Evolutionary conservation across 2,888 invertebrate species (phyloP), one percentile per base, ranked within the genome.

Genomic region (Dioctria linearis): DNA sequence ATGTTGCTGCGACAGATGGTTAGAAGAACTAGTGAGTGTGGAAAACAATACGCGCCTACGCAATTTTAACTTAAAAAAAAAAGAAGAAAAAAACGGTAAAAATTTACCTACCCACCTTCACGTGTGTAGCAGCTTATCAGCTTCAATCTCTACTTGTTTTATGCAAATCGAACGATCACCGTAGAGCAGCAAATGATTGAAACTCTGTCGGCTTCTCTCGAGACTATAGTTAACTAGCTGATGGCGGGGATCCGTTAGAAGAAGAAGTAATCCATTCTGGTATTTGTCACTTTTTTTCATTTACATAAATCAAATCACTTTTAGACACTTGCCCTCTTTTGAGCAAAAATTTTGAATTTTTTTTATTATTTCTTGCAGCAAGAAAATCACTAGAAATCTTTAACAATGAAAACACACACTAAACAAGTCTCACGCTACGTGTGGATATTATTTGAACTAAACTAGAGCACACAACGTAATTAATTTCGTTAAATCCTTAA

Each of bases 251-350:
- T 73, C 73, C 73, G 73, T 40, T 73, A 73, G 73, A 9, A 42
- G 73, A 9, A 42, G 57, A 40, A 59, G 40, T 73, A 59, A 73
- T 73, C 73, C 73, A 73, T 73, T 73, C 73, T 73, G 54, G 59
- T 57, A 40, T 57, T 57, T 57, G 25, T 59, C 40, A 57, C 57
- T 59, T 73, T 39, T 69, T 39, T 69, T 51, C 51, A 37, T 61
- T 61, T 39, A 9, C 73, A 57, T 25, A 40, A 54, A 73, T 54
- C n/a, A 57, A 73, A 54, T 59, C 73, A 73, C 73, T 73, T 42
- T 13, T 13, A 42, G 42, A 39, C 73, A 73, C 73, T 73, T 67
- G 66, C 43, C 37, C 67, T 67, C 11, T 65, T 11, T 69, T 39
- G 13, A 66, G 9, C 39, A 39, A 69, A 25, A 25, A 37, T 8